Evolutionary conservation across 2,797 vertebrate genomes (phyloP).

Genomic region (Oreochromis mossambicus): DNA sequence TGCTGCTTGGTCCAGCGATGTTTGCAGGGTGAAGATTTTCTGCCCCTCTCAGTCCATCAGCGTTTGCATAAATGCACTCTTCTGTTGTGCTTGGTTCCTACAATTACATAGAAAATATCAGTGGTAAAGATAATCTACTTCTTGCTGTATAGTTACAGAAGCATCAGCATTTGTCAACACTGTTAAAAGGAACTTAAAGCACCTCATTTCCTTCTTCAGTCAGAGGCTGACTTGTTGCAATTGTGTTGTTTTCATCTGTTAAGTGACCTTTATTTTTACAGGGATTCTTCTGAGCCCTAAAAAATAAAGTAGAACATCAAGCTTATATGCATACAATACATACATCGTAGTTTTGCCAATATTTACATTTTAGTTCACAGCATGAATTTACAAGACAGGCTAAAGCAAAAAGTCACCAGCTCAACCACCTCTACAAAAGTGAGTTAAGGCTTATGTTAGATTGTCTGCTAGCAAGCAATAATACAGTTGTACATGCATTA

Average conservation of each 20-base stretch:
- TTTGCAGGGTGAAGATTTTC: neutral
- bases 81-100: neutral
- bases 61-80: neutral
- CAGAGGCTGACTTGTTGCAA: neutral
- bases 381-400: no score
- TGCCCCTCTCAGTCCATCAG: rapidly evolving
- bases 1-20: neutral
- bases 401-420: neutral
- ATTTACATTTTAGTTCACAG: neutral
- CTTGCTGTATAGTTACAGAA: neutral
- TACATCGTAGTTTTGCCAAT: neutral
- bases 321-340: neutral
- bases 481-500: neutral
- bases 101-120: neutral
- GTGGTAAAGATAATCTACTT: neutral
- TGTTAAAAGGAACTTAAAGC: neutral
- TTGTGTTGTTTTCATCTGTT: neutral
- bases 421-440: no score
- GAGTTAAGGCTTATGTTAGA: neutral
- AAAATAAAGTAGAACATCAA: neutral
- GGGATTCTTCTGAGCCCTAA: neutral
- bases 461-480: neutral
- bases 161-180: rapidly evolving
- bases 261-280: neutral
- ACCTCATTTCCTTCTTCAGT: constrained; percentile 1